These are phyloP conservation scores for Sterna hirundo DNA, from an alignment of 2,113 vertebrate genomes.

Conservation along the genomic window DNA sequence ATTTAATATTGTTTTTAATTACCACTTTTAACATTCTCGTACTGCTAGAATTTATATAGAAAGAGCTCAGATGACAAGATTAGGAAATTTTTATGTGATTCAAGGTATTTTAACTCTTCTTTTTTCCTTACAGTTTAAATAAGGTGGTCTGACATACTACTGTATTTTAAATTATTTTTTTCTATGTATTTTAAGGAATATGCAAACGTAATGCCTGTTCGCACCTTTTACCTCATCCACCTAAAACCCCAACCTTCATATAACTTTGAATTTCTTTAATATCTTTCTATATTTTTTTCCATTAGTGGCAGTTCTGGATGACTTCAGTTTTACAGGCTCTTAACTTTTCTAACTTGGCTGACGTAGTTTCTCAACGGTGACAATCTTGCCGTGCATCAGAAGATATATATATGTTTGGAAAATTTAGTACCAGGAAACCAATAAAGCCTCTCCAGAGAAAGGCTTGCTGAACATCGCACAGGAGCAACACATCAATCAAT, in stretches of 20 bases:
- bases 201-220: not conserved
- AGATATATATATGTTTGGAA: slow-evolving; percentile 58
- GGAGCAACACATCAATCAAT: slow-evolving; percentile 51
- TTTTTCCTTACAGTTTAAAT: not conserved
- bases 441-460: slow-evolving; percentile 53
- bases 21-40: not conserved
- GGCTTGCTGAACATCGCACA: not conserved
- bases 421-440: slow-evolving; percentile 58
- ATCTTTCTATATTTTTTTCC: slow-evolving; percentile 39
- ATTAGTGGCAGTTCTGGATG: slow-evolving; percentile 63
- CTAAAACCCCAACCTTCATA: slow-evolving; percentile 38
- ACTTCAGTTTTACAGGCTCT: slow-evolving; percentile 63
- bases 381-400: slow-evolving; percentile 52
- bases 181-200: not conserved
- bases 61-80: not conserved
- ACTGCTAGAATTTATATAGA: not conserved
- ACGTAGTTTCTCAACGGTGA: slow-evolving; percentile 53
- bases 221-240: slow-evolving; percentile 2
- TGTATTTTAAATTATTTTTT: not conserved
- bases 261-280: slow-evolving; percentile 58
- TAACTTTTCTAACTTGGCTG: slow-evolving; percentile 64
- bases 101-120: not conserved
- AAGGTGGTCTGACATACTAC: not conserved
- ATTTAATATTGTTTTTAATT: not conserved
- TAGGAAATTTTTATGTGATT: not conserved